Conservation (phyloP, 2,888 invertebrate genomes). For the Meloe dianella region DNA sequence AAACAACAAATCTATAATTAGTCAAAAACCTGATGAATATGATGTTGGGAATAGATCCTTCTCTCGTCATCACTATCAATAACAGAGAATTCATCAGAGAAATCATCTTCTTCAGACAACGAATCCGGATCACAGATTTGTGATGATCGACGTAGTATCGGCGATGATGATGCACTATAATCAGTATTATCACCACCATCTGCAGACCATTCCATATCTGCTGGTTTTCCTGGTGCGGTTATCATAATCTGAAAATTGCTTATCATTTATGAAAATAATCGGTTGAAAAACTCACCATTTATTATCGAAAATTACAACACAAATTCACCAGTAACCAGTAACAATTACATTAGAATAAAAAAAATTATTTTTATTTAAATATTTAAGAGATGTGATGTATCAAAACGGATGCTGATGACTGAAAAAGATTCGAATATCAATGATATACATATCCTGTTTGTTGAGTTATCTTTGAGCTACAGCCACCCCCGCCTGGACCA, state of each 20-base stretch:
- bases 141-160: constrained; percentile 39
- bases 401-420: constrained; percentile 40
- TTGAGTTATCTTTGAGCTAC: constrained; percentile 42
- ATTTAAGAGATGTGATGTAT: constrained; percentile 10
- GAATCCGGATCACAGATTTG: constrained; percentile 54
- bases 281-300: neutral
- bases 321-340: neutral
- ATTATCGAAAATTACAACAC: neutral
- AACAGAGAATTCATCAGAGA: constrained; percentile 78
- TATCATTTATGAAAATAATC: constrained; percentile 14
- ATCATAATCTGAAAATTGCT: constrained; percentile 48
- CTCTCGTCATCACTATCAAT: constrained; percentile 81
- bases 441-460: constrained; percentile 45
- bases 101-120: constrained; percentile 64
- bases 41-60: constrained; percentile 47
- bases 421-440: constrained; percentile 44
- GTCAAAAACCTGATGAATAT: constrained; percentile 43
- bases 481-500: constrained; percentile 45
- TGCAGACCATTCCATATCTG: constrained; percentile 55
- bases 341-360: neutral
- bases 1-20: too few species aligned
- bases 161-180: constrained; percentile 53
- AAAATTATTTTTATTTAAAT: constrained; percentile 1
- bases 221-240: constrained; percentile 40
- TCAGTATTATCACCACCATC: constrained; percentile 56